Evolutionary conservation across 2,797 vertebrate species (phyloP).

Genomic region (Gallirallus australis): DNA sequence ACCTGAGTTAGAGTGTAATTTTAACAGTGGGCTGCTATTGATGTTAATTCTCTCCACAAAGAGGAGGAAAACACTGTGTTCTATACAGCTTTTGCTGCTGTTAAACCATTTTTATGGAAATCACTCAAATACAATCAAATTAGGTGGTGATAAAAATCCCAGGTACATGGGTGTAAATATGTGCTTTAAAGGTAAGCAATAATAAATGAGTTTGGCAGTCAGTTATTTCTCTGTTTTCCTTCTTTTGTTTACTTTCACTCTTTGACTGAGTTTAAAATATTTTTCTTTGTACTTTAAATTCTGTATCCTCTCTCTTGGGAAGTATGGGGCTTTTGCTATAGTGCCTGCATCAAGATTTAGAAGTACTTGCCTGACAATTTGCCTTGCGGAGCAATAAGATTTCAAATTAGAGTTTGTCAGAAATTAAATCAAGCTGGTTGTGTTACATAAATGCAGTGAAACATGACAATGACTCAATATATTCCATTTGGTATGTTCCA

Average conservation of each 20-base stretch:
- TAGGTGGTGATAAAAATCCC: background rate
- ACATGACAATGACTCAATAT: background rate
- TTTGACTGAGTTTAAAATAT: background rate
- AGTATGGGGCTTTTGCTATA: background rate
- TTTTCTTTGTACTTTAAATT: background rate
- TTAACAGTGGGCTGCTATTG: background rate
- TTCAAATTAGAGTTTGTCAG: background rate
- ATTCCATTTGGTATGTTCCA: background rate
- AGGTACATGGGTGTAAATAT: rapidly evolving
- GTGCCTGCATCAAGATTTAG: background rate
- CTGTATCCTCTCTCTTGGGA: background rate
- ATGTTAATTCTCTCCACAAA: background rate
- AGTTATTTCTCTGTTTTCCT: background rate
- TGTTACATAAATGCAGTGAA: background rate
- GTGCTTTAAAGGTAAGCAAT: background rate
- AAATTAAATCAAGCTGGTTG: background rate
- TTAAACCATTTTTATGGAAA: background rate
- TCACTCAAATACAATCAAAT: background rate
- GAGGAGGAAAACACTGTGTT: background rate
- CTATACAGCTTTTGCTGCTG: background rate
- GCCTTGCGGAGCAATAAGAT: background rate
- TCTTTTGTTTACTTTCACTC: background rate
- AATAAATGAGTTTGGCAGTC: background rate
- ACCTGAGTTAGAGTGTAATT: background rate
- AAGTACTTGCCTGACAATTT: background rate